Conservation (phyloP, 2,888 invertebrate genomes). For the Camptogramma bilineatum region DNA sequence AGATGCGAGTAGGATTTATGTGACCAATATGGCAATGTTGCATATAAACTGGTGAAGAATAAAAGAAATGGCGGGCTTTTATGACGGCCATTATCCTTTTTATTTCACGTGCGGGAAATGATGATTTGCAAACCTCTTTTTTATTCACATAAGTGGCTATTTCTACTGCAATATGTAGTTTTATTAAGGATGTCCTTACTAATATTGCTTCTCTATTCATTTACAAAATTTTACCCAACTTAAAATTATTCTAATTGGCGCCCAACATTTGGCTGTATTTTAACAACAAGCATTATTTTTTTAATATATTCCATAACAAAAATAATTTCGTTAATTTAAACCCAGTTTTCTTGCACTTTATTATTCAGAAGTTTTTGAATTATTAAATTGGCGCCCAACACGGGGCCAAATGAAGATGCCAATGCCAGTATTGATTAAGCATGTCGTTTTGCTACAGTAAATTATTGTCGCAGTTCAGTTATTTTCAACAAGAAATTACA, state of each 20-base stretch:
- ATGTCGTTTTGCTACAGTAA: background rate
- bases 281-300: too few species aligned
- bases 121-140: conserved; percentile 3
- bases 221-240: background rate
- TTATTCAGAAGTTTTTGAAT: background rate
- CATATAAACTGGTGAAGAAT: conserved; percentile 7
- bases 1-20: conserved; percentile 4
- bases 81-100: conserved; percentile 2
- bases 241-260: background rate
- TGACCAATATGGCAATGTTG: conserved; percentile 8
- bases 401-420: conserved; percentile 3
- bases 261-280: too few species aligned
- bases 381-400: conserved; percentile 15
- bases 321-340: too few species aligned
- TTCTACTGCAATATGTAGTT: too few species aligned
- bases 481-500: conserved; percentile 16
- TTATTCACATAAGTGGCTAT: background rate
- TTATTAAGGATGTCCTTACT: too few species aligned
- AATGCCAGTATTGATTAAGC: background rate
- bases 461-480: conserved; percentile 1
- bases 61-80: conserved; percentile 4
- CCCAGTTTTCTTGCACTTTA: too few species aligned
- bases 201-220: too few species aligned
- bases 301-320: too few species aligned
- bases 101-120: background rate